These are phyloP conservation scores for Haliclona indistincta DNA, from an alignment of 37 sponge, comb jelly and placozoan species.

Conservation along the genomic window DNA sequence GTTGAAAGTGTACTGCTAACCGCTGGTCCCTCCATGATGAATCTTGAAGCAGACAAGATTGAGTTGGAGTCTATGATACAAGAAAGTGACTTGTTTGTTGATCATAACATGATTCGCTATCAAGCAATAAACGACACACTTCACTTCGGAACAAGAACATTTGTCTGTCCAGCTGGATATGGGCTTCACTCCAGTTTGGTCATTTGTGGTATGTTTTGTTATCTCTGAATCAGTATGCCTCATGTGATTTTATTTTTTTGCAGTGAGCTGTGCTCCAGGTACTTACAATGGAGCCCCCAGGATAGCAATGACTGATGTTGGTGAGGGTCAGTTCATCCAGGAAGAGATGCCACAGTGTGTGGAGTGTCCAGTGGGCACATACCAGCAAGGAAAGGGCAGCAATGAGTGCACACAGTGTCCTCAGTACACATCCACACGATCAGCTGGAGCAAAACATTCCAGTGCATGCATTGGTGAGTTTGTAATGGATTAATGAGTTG, in stretches of 20 bases:
- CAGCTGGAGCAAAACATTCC: too few relatives aligned
- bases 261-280: conserved; percentile 4
- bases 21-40: not conserved
- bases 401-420: too few relatives aligned
- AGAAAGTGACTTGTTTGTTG: not conserved
- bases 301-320: too few relatives aligned
- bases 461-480: too few relatives aligned
- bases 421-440: too few relatives aligned
- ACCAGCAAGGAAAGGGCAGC: too few relatives aligned
- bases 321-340: too few relatives aligned
- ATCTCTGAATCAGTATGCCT: too few relatives aligned
- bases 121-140: not conserved
- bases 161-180: conserved; percentile 31
- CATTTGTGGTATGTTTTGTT: conserved; percentile 27
- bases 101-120: not conserved
- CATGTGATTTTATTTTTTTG: conserved; percentile 1
- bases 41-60: not conserved
- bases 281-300: not conserved
- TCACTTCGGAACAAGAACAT: not conserved
- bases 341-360: too few relatives aligned
- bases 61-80: not conserved
- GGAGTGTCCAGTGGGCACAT: too few relatives aligned
- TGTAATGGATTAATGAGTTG: too few relatives aligned
- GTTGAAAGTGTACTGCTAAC: too few relatives aligned
- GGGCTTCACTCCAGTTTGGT: conserved; percentile 16